Evolutionary conservation across 2,888 invertebrate species (phyloP), one percentile per base, ranked within the genome.

Genomic region (Rhingia campestris): DNA sequence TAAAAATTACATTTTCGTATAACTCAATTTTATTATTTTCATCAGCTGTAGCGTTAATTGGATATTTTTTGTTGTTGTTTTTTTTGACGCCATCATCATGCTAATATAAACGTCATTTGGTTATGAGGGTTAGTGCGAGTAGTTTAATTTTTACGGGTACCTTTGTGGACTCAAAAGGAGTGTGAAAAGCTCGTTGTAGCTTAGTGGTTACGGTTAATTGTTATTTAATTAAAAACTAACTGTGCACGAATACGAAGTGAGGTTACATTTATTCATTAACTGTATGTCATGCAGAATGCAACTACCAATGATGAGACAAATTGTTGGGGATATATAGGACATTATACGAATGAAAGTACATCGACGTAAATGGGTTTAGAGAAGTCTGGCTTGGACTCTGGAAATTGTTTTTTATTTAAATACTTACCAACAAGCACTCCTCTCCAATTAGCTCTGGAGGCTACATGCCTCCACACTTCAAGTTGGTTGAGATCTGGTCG

Each of bases 21-120:
- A 76, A 81, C 53, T 72, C 58, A 39, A 66, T 81, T 81, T 76
- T 66, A 76, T 72, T 72, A 72, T 41, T 77, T 77, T 54, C 22
- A 22, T 22, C 54, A 61, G 49, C 37, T 72, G 56, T 66, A 72
- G 45, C 67, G 66, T 72, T 59, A 81, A 81, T 81, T 82, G 49
- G 43, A 39, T 56, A 4, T 47, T 3, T 59, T 37, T 6, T 72
- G 49, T 53, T 43, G 39, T 10, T 37, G 47, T 49, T 54, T 49
- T 30, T 51, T 22, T 45, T 9, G 35, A 33, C n/a, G n/a, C 59
- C 70, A 53, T 54, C 33, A 41, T 54, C 33, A 41, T 22, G 66
- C 30, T 51, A 58, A 66, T 51, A 66, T 67, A 66, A 81, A 49
- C 56, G 66, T 67, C 56, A 75, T 51, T 75, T 41, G 45, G 49